Base-by-base conservation (phyloP, 2,113 vertebrate species). In the Vicugna pacos region DNA sequence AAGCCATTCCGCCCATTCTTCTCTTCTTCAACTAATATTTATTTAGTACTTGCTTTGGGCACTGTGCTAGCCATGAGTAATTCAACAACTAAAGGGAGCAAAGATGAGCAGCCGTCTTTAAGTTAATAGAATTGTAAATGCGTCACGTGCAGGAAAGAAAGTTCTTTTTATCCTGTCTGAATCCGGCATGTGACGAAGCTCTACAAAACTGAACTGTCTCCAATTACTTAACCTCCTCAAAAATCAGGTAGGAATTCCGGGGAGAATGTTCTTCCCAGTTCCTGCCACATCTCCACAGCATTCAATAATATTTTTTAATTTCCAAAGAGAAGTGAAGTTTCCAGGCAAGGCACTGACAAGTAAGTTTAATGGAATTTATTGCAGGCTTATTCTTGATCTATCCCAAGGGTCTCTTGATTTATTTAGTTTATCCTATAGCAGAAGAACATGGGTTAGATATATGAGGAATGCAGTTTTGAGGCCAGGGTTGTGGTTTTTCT, bases 391-490 rank as follows among this genome's bases (percentile, higher is more conserved):
- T 97, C 97, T 97, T 98, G 97, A 98, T 97, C 97, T 98, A 93
- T 98, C 98, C 98, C 98, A 98, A 97, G 98, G 98, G 98, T 88
- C 89, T 94, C 89, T 96, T 98, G 98, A 98, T 98, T 98, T 99
- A 98, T 98, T 98, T 98, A 48, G 98, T 98, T 97, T 98, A 98
- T 98, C 97, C 97, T 98, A 94, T 96, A 97, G 96, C 93, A 96
- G 92, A 97, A 98, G 97, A 98, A 98, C 98, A 93, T 76, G 92
- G 88, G 96, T 92, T 82, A 95, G 93, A 97, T 96, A 98, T 70
- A 98, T 72, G 96, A 98, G 97, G 97, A 98, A 98, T 98, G 97
- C 90, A 95, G 96, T 89, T 79, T n/a, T 82, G 96, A 96, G 98
- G 98, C 98, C 98, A 98, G 97, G 95, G 87, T 91, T 98, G 97